Evolutionary conservation across 2,797 vertebrate species (phyloP).

Genomic region (Mormyrops attenuatus): DNA sequence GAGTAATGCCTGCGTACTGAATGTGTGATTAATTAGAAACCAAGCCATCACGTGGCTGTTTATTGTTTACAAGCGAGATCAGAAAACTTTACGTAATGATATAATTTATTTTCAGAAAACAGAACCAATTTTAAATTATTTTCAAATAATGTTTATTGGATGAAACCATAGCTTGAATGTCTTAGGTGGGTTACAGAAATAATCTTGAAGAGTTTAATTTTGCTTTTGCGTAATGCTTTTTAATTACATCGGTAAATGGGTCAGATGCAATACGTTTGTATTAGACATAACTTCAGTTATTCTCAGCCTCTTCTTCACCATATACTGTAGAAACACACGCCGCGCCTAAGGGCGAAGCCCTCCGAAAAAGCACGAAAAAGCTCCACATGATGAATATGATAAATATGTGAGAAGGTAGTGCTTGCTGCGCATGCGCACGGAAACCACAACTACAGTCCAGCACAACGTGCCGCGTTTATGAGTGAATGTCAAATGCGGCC

Average conservation of each 20-base stretch:
- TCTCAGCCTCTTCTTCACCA: neutral
- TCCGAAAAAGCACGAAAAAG: neutral
- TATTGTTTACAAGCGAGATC: neutral
- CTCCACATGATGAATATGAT: neutral
- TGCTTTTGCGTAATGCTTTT: neutral
- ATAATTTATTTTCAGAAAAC: neutral
- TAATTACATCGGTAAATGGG: neutral
- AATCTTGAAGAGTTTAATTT: neutral
- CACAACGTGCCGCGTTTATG: too few species aligned
- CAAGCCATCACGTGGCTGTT: neutral
- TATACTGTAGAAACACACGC: neutral
- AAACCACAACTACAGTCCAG: neutral
- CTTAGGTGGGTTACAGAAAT: neutral
- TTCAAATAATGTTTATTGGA: neutral
- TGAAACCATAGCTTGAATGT: neutral
- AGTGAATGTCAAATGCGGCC: neutral
- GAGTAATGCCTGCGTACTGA: neutral
- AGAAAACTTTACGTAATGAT: neutral
- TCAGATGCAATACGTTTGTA: neutral
- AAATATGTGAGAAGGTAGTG: neutral
- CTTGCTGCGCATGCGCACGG: neutral
- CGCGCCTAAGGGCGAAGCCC: neutral
- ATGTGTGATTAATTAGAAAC: neutral
- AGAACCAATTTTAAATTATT: neutral
- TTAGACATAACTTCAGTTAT: neutral